Evolutionary conservation across 2,113 vertebrate species (phyloP).

Genomic region (Dasyprocta punctata): DNA sequence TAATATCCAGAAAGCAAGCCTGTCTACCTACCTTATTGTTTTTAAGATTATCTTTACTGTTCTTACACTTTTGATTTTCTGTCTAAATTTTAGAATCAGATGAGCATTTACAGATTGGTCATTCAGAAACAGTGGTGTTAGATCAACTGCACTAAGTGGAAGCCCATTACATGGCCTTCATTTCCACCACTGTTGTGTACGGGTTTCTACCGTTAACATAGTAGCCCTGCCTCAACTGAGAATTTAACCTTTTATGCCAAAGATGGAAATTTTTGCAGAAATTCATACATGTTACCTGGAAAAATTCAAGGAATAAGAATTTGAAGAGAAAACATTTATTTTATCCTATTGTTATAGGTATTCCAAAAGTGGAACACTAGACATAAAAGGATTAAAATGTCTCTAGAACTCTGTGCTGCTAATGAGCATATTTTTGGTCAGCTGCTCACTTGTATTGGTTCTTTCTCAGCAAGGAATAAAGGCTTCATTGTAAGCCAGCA

Average conservation of each 20-base stretch:
- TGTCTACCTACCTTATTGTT: not conserved
- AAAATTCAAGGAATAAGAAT: not conserved
- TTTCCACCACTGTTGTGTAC: not conserved
- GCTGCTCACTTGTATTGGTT: not conserved
- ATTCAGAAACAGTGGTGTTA: not conserved
- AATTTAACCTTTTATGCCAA: not conserved
- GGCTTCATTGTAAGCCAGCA: not conserved
- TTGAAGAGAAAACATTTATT: not conserved
- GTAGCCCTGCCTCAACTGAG: not conserved
- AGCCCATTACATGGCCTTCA: not conserved
- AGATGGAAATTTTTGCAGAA: not conserved
- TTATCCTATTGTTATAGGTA: not conserved
- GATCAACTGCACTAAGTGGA: not conserved
- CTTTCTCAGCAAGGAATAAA: conserved; percentile 18
- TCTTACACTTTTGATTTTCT: not conserved
- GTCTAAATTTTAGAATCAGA: not conserved
- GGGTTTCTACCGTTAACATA: not conserved
- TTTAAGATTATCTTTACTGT: not conserved
- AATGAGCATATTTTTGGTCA: not conserved
- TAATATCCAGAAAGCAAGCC: conserved; percentile 10
- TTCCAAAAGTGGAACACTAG: not conserved
- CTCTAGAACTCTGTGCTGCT: not conserved
- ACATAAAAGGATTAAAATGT: not conserved
- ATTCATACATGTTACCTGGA: not conserved
- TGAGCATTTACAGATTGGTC: not conserved